These are phyloP conservation scores for Chrysoperla carnea DNA, from an alignment of 1,140 invertebrate genomes.

Conservation along the genomic window DNA sequence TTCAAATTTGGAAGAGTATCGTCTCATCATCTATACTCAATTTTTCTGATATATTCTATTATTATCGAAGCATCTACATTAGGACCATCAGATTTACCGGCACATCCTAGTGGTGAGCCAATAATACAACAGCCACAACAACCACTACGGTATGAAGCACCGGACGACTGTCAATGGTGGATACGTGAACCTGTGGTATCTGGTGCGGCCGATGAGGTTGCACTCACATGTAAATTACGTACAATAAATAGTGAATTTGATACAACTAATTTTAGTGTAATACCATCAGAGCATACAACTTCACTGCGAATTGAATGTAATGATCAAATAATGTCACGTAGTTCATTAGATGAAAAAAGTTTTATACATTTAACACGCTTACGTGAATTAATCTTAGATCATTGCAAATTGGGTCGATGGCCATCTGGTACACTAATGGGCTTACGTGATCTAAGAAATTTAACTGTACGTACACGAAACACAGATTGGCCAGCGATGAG, in stretches of 20 bases:
- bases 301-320: constrained; percentile 62
- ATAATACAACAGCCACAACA: constrained; percentile 20
- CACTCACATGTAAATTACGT: constrained; percentile 57
- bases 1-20: no score
- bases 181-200: constrained; percentile 29
- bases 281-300: constrained; percentile 66
- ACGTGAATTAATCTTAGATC: constrained; percentile 58
- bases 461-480: constrained; percentile 65
- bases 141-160: constrained; percentile 54
- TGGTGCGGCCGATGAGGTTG: constrained; percentile 42
- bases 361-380: constrained; percentile 63
- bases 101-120: constrained; percentile 21
- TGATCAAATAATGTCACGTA: constrained; percentile 50
- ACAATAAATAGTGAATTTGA: constrained; percentile 68
- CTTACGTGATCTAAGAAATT: constrained; percentile 54
- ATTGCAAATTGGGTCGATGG: constrained; percentile 69
- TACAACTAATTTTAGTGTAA: constrained; percentile 73
- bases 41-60: no score
- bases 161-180: constrained; percentile 68
- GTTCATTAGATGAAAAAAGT: constrained; percentile 52
- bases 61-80: no score
- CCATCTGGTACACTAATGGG: constrained; percentile 54
- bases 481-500: constrained; percentile 58
- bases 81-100: constrained; percentile 11
- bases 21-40: no score